Base-by-base conservation (phyloP, 2,888 invertebrate genomes). In the Drosophila helvetica region DNA sequence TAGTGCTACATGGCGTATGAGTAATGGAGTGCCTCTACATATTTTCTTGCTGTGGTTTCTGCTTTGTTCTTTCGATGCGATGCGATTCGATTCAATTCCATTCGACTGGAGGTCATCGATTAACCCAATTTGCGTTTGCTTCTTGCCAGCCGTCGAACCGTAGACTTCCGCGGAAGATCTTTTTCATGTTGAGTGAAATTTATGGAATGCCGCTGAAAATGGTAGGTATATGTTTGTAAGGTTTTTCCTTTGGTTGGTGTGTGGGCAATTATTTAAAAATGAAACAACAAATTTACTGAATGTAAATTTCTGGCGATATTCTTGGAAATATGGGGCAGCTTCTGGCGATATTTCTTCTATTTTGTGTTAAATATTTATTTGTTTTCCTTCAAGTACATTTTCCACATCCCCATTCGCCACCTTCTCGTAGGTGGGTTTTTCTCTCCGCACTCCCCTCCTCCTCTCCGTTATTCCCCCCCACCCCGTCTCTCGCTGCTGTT, bases 1-100 rank as follows among this genome's bases (percentile, higher is more conserved):
- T 66, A 0, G 38, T 38, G 6, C 5, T 7, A 71, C 62, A 62
- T 38, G 72, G 63, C 70, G 70, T 57, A 71, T 71, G 73, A 71
- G 63, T 71, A 71, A 72, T 71, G 62, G 15, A 56, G 63, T 38
- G 53, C 4, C 45, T 55, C 30, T 45, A 53, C 52, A 53, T 27
- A 67, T 51, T 56, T 19, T 46, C 8, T 19, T 19, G 38, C 15
- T 18, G 38, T 22, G 47, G 38, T 30, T 54, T 47, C 19, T 22
- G 45, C 22, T 1, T 27, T 4, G 6, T 15, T 47, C 45, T 30
- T 45, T 18, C 15, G n/a, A 38, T 33, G 18, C 45, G 19, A 17
- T 43, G 27, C 3, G 6, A 61, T 59, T 38, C 47, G 5, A 19
- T 47, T 55, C 15, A 8, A 47, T 60, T 42, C 47, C n/a, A 38